A percentile compares a stretch with the other conserved stretches of the same genome.
These are phyloP conservation scores for Bufo gargarizans DNA, from an alignment of 2,113 vertebrate genomes.

Conservation along the genomic window DNA sequence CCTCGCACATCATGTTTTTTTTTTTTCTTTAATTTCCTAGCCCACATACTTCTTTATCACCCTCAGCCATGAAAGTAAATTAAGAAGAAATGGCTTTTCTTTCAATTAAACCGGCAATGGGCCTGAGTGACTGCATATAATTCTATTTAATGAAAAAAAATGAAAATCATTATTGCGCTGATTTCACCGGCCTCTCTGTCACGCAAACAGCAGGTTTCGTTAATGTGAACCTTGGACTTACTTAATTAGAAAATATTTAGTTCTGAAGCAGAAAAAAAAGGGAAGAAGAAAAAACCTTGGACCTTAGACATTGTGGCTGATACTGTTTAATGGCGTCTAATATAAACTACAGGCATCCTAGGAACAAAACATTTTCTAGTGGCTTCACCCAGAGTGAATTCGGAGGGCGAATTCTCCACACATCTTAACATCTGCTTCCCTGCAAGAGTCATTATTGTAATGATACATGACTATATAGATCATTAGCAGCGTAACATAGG, in stretches of 20 bases:
- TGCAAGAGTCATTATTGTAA: constrained; percentile 31
- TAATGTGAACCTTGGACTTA: constrained; percentile 77
- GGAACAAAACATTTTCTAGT: constrained; percentile 63
- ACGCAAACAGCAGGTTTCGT: constrained; percentile 74
- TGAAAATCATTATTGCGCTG: constrained; percentile 79
- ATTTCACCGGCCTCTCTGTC: constrained; percentile 72
- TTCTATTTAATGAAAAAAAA: constrained; percentile 86
- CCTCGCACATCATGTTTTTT: constrained; percentile 70
- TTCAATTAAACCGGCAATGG: constrained; percentile 82
- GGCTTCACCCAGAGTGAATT: constrained; percentile 4
- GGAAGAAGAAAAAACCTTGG: constrained; percentile 67
- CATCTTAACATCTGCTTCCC: constrained; percentile 46
- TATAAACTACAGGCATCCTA: constrained; percentile 65
- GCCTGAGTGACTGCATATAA: constrained; percentile 85
- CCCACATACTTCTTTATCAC: constrained; percentile 78
- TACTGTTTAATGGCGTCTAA: constrained; percentile 73
- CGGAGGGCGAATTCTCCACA: not conserved
- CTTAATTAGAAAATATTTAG: constrained; percentile 87
- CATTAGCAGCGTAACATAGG: not conserved
- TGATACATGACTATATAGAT: constrained; percentile 30
- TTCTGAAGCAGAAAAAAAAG: constrained; percentile 69
- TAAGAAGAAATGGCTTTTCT: constrained; percentile 85
- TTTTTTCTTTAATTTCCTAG: constrained; percentile 78
- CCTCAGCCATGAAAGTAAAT: constrained; percentile 83
- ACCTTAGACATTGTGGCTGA: constrained; percentile 79